Evolutionary conservation across 2,113 vertebrate genomes (phyloP), one percentile per base, ranked within the genome.

Genomic region (Mus spicilegus): DNA sequence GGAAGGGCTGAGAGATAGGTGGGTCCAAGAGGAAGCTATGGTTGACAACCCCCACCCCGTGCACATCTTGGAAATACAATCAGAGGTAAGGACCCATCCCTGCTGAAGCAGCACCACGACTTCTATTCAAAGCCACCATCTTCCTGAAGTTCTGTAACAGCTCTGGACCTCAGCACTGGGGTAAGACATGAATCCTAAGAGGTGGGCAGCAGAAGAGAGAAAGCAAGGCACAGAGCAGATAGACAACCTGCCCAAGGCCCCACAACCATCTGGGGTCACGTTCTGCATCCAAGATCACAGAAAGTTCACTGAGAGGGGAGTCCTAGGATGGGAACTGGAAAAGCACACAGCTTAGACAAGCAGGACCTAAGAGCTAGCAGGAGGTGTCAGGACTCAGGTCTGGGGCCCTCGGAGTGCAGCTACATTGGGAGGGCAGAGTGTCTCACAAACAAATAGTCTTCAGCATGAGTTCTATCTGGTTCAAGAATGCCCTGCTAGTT

Each of bases 1-100:
- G 22, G 46, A 49, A 26, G 33, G 11, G 36, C 56, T 54, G 36
- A 84, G 42, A 33, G 11, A 54, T 13, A 54, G 54, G 54, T 14
- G 6, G 65, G 54, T 1, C 33, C 0, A 0, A n/a, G 39, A 1
- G 22, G 26, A 63, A 46, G 56, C 20, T 36, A 19, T 39, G 3
- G 1, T 0, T 51, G 75, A 36, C 42, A 42, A 42, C 42, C 42
- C 42, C 42, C 51, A 36, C 54, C 19, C 7, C n/a, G 46, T 22
- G 28, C 89, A 42, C 30, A 58, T 76, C 84, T 70, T 78, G 81
- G 70, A 72, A 61, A 42, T 9, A 63, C 26, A 19, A 0, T 36
- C 58, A 39, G 49, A 49, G 9, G 1, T 26, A 30, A 30, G 42
- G 13, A 28, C 22, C 2, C n/a, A 19, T 6, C 28, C 28, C 24